Evolutionary conservation across 1,140 invertebrate species (phyloP).

Genomic region (Neotoxoptera formosana): DNA sequence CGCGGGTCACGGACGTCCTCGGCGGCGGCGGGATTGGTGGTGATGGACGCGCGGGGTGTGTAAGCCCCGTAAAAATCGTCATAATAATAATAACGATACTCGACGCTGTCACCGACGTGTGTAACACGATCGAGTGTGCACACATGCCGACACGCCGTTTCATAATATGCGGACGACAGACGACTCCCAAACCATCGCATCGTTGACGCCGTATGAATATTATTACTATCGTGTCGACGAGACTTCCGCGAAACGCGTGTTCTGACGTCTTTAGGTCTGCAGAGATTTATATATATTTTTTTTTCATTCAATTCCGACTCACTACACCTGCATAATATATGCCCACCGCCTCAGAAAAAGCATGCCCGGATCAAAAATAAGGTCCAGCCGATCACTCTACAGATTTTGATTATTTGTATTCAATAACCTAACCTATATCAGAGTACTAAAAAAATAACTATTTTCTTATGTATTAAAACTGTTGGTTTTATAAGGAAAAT

Average conservation of each 20-base stretch:
- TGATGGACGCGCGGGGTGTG: no score
- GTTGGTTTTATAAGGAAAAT: no score
- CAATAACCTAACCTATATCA: background rate
- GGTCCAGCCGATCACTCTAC: no score
- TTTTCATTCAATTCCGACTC: background rate
- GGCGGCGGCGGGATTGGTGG: no score
- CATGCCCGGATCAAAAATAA: no score
- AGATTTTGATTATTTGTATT: no score
- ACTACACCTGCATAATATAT: no score
- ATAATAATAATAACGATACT: slow-evolving; percentile 19
- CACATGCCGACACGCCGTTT: background rate
- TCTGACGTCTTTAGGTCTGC: background rate
- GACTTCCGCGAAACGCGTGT: background rate
- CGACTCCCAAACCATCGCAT: background rate
- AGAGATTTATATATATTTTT: background rate
- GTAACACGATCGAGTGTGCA: background rate
- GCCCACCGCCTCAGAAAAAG: no score
- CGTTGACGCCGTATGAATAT: no score
- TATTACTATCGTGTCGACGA: background rate
- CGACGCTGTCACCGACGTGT: background rate
- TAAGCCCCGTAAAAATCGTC: background rate
- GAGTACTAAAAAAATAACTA: background rate
- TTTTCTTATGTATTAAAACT: no score
- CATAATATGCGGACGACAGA: background rate
- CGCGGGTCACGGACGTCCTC: background rate